These are phyloP conservation scores for Nudaria mundana DNA, from an alignment of 2,888 invertebrate genomes.

Conservation along the genomic window DNA sequence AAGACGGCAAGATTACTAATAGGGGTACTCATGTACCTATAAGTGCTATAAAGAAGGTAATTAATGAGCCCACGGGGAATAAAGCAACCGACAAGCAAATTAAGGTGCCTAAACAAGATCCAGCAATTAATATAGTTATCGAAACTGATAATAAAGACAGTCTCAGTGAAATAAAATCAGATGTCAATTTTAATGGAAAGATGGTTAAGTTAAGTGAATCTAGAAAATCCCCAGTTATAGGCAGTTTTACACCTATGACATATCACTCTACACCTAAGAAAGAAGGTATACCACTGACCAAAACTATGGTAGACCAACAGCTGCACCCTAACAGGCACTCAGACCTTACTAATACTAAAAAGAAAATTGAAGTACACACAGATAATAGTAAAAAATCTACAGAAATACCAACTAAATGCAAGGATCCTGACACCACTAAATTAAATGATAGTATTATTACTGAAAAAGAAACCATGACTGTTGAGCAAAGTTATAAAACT, in stretches of 20 bases:
- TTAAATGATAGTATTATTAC: slow-evolving; percentile 8
- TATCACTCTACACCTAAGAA: slow-evolving; percentile 74
- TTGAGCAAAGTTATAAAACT: slow-evolving; percentile 11
- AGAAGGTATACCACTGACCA: slow-evolving; percentile 70
- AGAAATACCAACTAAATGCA: slow-evolving; percentile 35
- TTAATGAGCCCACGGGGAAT: slow-evolving; percentile 44
- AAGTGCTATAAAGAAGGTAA: slow-evolving; percentile 54
- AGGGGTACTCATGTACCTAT: slow-evolving; percentile 56
- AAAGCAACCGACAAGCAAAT: slow-evolving; percentile 48
- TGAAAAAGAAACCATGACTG: slow-evolving; percentile 16
- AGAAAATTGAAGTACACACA: slow-evolving; percentile 73
- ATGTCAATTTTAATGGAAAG: slow-evolving; percentile 61
- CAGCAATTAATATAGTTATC: slow-evolving; percentile 30
- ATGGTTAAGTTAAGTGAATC: slow-evolving; percentile 67
- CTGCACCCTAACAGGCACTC: slow-evolving; percentile 68
- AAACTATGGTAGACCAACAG: slow-evolving; percentile 72
- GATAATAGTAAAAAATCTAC: slow-evolving; percentile 50
- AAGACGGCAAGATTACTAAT: slow-evolving; percentile 42
- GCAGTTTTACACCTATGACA: slow-evolving; percentile 66
- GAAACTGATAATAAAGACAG: slow-evolving; percentile 44
- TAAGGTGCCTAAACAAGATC: slow-evolving; percentile 40
- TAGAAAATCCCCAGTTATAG: slow-evolving; percentile 66
- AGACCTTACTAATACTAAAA: slow-evolving; percentile 59
- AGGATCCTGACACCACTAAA: slow-evolving; percentile 24
- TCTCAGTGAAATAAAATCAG: slow-evolving; percentile 47